phyloP scores from a whole-genome alignment of 2,888 invertebrate genomes.

The Agonopterix arenella region DNA sequence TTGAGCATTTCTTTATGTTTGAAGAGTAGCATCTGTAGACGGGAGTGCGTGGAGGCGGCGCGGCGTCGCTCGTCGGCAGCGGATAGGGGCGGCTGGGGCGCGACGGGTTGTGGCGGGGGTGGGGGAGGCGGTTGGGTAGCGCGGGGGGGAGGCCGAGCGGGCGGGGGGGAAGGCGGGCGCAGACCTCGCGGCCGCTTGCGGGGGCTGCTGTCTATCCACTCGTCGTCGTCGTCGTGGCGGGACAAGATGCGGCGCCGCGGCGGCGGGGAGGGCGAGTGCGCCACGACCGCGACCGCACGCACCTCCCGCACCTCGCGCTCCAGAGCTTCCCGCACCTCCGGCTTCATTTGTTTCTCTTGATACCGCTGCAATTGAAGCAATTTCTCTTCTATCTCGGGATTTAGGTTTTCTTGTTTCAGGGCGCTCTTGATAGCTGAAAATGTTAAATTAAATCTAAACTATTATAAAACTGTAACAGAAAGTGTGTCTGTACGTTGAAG shows the following conservation, averaged over 20 bases:
- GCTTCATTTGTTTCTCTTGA: conserved; percentile 87
- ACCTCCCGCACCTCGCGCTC: conserved; percentile 51
- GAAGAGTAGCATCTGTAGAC: conserved; percentile 85
- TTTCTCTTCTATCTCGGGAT: conserved; percentile 95
- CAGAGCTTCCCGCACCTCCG: conserved; percentile 48
- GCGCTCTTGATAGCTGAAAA: conserved; percentile 91
- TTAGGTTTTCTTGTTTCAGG: conserved; percentile 92
- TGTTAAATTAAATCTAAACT: too few relatives aligned
- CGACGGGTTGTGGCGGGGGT: conserved; percentile 17
- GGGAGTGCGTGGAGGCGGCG: conserved; percentile 73
- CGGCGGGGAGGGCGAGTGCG: conserved; percentile 40
- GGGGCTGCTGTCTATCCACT: conserved; percentile 60
- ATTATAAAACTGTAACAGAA: too few relatives aligned
- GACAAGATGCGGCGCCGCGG: conserved; percentile 43
- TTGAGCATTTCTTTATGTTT: conserved; percentile 95
- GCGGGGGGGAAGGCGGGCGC: conserved; percentile 19
- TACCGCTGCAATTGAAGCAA: conserved; percentile 90
- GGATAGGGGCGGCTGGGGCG: conserved; percentile 17
- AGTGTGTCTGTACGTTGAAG: too few relatives aligned
- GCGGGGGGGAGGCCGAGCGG: conserved; percentile 20
- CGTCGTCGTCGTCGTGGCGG: conserved; percentile 58
- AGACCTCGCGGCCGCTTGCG: conserved; percentile 39
- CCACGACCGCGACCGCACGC: conserved; percentile 16
- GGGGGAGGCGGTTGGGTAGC: conserved; percentile 22
- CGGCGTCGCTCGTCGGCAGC: conserved; percentile 68